Evolutionary conservation across 2,888 invertebrate species (phyloP), one percentile per base, ranked within the genome.

Genomic region (Pseudanteris insignis): DNA sequence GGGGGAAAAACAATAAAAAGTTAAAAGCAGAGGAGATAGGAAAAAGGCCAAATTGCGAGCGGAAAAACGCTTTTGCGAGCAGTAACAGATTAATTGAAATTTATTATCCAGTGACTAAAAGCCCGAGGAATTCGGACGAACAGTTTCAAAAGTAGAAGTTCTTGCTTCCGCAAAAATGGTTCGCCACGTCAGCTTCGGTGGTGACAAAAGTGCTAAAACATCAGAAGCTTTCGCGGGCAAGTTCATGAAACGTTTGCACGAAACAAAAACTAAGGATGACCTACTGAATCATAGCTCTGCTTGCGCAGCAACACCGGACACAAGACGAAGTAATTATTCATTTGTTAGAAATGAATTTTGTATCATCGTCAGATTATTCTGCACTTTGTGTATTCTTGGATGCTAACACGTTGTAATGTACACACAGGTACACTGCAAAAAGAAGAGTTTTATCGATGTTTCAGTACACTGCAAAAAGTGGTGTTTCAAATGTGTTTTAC

Each of bases 181-280:
- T 10, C 26, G 53, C 37, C 30, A 15, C 36, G 44, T 53, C 53
- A 53, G 37, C 43, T 53, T 53, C 44, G 37, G 44, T 18, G 6
- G 18, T 30, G 51, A 51, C 51, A 43, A 51, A 51, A 51, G 51
- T 51, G 51, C 51, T 53, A 43, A 53, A 53, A 43, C 43, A 43
- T 43, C 51, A 53, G 21, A 53, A 53, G 36, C 43, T 25, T 33
- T 21, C 12, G 29, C 51, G 21, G 29, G 34, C 12, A 34, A 51
- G 51, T 43, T 51, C 43, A 43, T 51, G 43, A 54, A 54, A 54
- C 38, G 46, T 40, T 46, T 54, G 33, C 25, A 26, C 28, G 38
- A 54, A 46, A 54, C 54, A 55, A 55, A 43, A 51, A 51, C 51
- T 55, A 30, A 11, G 10, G 14, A 47, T 40, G 47, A 47, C 55